A percentile compares a stretch with the other conserved stretches of the same genome.
Conservation (phyloP, 2,888 invertebrate species). For the Apeira syringaria region DNA sequence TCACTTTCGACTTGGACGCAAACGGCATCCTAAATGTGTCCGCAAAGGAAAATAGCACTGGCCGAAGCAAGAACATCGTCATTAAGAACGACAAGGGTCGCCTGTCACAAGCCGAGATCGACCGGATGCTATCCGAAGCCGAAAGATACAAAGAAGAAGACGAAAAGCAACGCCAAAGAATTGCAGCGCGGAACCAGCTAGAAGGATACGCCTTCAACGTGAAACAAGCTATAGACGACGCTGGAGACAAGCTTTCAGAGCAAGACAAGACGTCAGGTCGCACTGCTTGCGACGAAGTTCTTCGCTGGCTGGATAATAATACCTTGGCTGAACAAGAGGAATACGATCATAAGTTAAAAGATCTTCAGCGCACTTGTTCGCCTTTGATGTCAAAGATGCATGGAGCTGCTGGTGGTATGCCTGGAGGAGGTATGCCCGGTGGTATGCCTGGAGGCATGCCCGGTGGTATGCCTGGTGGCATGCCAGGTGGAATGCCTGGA, state of each 20-base stretch:
- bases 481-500: neutral
- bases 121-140: constrained; percentile 3
- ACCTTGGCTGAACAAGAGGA: neutral
- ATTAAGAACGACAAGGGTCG: constrained; percentile 11
- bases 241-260: neutral
- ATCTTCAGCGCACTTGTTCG: neutral
- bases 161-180: neutral
- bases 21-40: constrained; percentile 3
- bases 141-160: constrained; percentile 1
- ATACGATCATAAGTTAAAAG: neutral
- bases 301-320: constrained; percentile 1
- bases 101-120: constrained; percentile 3
- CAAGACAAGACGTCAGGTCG: neutral
- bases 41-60: constrained; percentile 1
- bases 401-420: constrained; percentile 3
- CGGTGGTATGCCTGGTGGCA: neutral
- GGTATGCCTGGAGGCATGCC: neutral
- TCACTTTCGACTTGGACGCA: constrained; percentile 3
- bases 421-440: constrained; percentile 5
- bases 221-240: neutral
- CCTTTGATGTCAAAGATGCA: constrained; percentile 1
- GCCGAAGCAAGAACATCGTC: constrained; percentile 3
- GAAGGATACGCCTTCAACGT: neutral
- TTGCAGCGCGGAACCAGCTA: neutral
- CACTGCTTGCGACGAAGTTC: neutral